phyloP scores from a whole-genome alignment of 2,888 invertebrate genomes.

The Brassicogethes aeneus region DNA sequence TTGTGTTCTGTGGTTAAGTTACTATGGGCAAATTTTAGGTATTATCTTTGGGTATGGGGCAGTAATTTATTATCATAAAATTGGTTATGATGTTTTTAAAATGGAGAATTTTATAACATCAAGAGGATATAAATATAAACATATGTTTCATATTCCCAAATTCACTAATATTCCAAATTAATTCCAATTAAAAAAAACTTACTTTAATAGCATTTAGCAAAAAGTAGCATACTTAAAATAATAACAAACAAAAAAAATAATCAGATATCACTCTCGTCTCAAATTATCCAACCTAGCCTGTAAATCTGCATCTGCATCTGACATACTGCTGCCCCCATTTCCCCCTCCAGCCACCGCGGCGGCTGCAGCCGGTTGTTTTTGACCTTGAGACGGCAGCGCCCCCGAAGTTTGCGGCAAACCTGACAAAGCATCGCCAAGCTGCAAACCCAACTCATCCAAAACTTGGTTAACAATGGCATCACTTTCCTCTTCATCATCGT shows the following conservation, averaged over 20 bases:
- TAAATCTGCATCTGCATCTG: slow-evolving; percentile 94
- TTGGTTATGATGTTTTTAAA: too few species aligned
- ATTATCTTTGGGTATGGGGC: too few species aligned
- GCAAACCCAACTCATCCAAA: slow-evolving; percentile 92
- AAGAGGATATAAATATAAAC: too few species aligned
- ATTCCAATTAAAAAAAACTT: too few species aligned
- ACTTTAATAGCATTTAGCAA: too few species aligned
- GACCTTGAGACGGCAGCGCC: slow-evolving; percentile 46
- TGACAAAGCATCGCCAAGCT: slow-evolving; percentile 85
- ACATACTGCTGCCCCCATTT: slow-evolving; percentile 44
- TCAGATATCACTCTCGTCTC: slow-evolving; percentile 60
- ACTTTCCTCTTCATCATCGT: slow-evolving; percentile 96
- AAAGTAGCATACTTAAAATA: slow-evolving; percentile 1
- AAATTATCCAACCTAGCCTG: slow-evolving; percentile 94
- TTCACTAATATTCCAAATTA: too few species aligned
- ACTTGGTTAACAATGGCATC: slow-evolving; percentile 94
- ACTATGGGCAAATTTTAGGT: too few species aligned
- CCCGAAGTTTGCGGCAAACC: slow-evolving; percentile 69
- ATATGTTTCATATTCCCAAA: too few species aligned
- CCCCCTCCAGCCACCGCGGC: slow-evolving; percentile 41
- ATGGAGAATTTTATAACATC: too few species aligned
- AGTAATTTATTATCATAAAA: too few species aligned
- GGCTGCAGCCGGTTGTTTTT: slow-evolving; percentile 55
- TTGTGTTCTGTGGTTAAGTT: too few species aligned
- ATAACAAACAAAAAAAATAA: slow-evolving; percentile 4